Evolutionary conservation across 2,797 vertebrate species (phyloP), one percentile per base, ranked within the genome.

Genomic region (Momotus momota): DNA sequence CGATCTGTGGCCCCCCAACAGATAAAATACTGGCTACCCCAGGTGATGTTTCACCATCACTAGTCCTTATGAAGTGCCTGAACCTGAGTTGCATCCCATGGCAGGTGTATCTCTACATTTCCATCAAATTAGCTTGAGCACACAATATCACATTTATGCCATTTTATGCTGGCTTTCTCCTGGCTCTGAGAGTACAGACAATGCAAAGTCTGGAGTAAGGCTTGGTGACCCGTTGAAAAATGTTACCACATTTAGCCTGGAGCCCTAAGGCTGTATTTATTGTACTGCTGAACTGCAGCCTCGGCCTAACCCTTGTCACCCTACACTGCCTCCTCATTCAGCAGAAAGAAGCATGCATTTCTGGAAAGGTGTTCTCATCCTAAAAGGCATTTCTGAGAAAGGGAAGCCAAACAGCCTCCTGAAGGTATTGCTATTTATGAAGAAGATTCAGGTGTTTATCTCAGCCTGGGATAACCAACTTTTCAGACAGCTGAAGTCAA

Each of bases 1-100:
- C 26, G 35, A 23, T 4, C 23, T 8, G 3, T 4, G 16, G 15
- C 25, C 27, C 35, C 48, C 65, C 1, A 5, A 18, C 51, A 57
- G 25, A 49, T 52, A 43, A 74, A 74, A 33, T 0, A 0, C 19
- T 3, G 1, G 23, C 33, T 23, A 22, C 9, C 21, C 25, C 15
- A 11, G 31, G n/a, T 2, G 4, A 6, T 17, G 16, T 55, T 85
- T 73, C 45, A 25, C 20, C 31, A 62, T 20, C 1, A 0, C n/a
- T 35, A 6, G 43, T 65, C 12, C 17, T 27, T n/a, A 41, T 3
- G 16, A 52, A 27, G 18, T 25, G 11, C 31, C 69, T 10, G 8
- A 52, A 48, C 16, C 35, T 14, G 25, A 85, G 33, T 31, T 45
- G 83, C 20, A 35, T 27, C 17, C 38, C 8, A 23, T 27, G 52